Percentiles rank a stretch among this genome's conserved stretches.
Evolutionary conservation across 2,888 invertebrate genomes (phyloP).

Genomic region (Drosophila limbata): DNA sequence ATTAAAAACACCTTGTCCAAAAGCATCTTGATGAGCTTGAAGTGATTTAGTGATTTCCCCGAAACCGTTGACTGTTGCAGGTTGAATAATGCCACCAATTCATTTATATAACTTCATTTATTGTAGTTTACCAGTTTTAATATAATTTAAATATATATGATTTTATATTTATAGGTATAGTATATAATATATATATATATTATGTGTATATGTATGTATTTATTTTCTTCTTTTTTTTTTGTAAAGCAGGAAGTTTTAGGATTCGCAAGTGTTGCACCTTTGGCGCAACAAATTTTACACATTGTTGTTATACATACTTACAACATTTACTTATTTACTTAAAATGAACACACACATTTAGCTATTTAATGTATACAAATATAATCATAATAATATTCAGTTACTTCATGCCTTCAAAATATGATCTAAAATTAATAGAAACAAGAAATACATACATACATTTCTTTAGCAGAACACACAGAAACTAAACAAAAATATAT

Average conservation of each 20-base stretch:
- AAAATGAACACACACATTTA: conserved; percentile 81
- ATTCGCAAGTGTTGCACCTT: conserved; percentile 75
- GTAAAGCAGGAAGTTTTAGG: conserved; percentile 82
- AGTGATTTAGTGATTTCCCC: too few relatives aligned
- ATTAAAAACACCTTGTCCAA: too few relatives aligned
- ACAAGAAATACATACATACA: conserved; percentile 42
- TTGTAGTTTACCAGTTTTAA: conserved; percentile 69
- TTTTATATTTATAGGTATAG: conserved; percentile 58
- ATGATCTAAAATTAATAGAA: conserved; percentile 62
- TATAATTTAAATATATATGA: conserved; percentile 66
- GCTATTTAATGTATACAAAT: conserved; percentile 71
- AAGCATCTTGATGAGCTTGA: too few relatives aligned
- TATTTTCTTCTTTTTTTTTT: conserved; percentile 47
- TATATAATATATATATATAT: conserved; percentile 43
- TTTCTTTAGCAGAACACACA: conserved; percentile 20
- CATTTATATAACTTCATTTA: conserved; percentile 71
- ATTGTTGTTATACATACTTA: conserved; percentile 62
- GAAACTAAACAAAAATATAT: conserved; percentile 12
- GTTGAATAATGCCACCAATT: neutral
- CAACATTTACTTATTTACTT: conserved; percentile 71
- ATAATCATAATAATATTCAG: conserved; percentile 74
- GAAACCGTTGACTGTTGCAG: too few relatives aligned
- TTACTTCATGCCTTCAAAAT: conserved; percentile 73
- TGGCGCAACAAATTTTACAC: conserved; percentile 67
- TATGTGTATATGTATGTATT: conserved; percentile 35